phyloP scores from a whole-genome alignment of 2,113 vertebrate genomes.

The Ivindomyrus marchei region DNA sequence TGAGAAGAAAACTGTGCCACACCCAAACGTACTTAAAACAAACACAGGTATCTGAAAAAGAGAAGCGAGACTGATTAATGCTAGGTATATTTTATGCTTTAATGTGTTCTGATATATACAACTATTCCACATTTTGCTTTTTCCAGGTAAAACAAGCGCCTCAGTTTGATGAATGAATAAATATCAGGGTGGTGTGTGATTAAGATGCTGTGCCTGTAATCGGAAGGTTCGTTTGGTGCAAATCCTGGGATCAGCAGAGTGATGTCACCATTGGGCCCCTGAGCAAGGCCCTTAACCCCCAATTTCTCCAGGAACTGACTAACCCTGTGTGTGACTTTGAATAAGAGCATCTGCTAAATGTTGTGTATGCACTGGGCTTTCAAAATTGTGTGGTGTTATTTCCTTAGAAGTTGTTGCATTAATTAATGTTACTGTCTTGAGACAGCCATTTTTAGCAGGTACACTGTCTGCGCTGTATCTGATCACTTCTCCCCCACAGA shows the following conservation, averaged over 20 bases:
- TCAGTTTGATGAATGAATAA: not conserved
- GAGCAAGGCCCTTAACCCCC: not conserved
- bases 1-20: slow-evolving; percentile 65
- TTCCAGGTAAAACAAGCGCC: not conserved
- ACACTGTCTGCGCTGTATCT: not conserved
- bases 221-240: not conserved
- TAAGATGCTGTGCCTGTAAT: not conserved
- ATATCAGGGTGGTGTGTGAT: not conserved
- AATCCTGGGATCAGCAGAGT: not conserved
- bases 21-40: slow-evolving; percentile 38
- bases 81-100: slow-evolving; percentile 32
- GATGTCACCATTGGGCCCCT: not conserved
- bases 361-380: not conserved
- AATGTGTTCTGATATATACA: slow-evolving; percentile 59
- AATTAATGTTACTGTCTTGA: not conserved
- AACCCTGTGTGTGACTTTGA: not conserved
- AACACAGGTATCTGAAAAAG: not conserved
- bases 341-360: not conserved
- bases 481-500: not conserved
- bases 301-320: not conserved
- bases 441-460: not conserved
- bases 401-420: not conserved
- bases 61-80: not conserved
- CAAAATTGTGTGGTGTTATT: not conserved
- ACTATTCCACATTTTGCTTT: not conserved